Base-by-base conservation (phyloP, 2,797 vertebrate species). In the Sphenodon punctatus region DNA sequence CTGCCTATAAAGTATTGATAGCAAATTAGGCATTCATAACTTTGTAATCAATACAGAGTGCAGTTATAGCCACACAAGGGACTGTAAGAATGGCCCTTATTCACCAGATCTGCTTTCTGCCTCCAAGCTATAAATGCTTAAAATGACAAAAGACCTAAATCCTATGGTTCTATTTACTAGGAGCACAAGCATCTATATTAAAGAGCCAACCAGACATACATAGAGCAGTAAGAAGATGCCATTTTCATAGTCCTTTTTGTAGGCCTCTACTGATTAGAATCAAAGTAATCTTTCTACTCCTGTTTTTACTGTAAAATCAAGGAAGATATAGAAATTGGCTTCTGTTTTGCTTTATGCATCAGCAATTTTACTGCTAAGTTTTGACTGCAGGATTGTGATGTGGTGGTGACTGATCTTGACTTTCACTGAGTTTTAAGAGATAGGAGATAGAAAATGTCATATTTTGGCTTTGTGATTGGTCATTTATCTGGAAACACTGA, bases 161-260 rank as follows among this genome's bases (percentile, higher is more conserved):
- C 75, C 58, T 0, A 0, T 3, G 51, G 10, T 76, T 23, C 61
- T 13, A 67, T 67, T 51, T 73, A 20, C 67, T 10, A 17, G 43
- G 4, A 43, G 45, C 8, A 6, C 8, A 45, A 19, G 25, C 16
- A 6, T 53, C 59, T 83, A 17, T n/a, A n/a, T n/a, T 43, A 30
- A 65, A 65, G 13, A 11, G 73, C 43, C 13, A 41, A 67, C 82
- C 36, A 41, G 64, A n/a, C 48, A 2, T 15, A 66, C 38, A 15
- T 45, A 45, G 43, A 74, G 15, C 46, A 5, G 1, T 13, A 53
- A 25, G n/a, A 80, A 34, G 17, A 25, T 25, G 25, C 49, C 34
- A 13, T 8, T 36, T 36, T 36, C n/a, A n/a, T 58, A 13, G 12
- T 2, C 13, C 71, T 84, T 67, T 9, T 43, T 60, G 39, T 16